Conservation (phyloP, 2,888 invertebrate species). For the Eupithecia inturbata region DNA sequence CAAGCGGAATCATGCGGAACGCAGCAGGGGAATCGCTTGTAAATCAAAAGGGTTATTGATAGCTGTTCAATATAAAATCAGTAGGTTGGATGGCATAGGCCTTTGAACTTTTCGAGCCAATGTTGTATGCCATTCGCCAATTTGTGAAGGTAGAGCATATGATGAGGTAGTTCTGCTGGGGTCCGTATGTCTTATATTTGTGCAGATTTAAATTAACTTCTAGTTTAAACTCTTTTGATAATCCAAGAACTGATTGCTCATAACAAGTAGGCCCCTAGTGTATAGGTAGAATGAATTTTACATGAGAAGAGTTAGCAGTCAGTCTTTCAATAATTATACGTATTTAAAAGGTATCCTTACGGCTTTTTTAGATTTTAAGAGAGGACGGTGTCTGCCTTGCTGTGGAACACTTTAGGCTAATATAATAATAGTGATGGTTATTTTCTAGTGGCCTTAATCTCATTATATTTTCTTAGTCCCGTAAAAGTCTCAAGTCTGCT, state of each 20-base stretch:
- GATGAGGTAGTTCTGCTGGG: no score
- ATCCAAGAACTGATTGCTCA: no score
- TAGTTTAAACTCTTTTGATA: no score
- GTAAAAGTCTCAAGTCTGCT: slow-evolving; percentile 51
- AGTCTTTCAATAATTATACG: no score
- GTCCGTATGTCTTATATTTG: no score
- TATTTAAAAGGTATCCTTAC: neutral
- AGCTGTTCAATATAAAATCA: slow-evolving; percentile 2
- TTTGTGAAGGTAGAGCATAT: neutral
- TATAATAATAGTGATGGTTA: neutral
- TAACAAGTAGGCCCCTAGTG: no score
- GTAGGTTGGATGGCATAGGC: neutral
- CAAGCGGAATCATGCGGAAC: slow-evolving; percentile 19
- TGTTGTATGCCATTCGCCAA: neutral
- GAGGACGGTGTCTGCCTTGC: neutral
- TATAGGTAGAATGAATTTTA: no score
- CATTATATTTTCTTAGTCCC: neutral
- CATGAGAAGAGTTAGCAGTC: no score
- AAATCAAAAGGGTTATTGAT: slow-evolving; percentile 21
- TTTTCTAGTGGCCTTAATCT: no score
- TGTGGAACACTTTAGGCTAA: neutral
- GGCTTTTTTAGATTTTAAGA: neutral
- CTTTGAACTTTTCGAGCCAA: neutral
- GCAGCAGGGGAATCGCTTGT: slow-evolving; percentile 23
- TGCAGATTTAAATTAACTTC: no score